These are phyloP conservation scores for Odocoileus virginianus DNA, from an alignment of 2,113 vertebrate species.

Conservation along the genomic window DNA sequence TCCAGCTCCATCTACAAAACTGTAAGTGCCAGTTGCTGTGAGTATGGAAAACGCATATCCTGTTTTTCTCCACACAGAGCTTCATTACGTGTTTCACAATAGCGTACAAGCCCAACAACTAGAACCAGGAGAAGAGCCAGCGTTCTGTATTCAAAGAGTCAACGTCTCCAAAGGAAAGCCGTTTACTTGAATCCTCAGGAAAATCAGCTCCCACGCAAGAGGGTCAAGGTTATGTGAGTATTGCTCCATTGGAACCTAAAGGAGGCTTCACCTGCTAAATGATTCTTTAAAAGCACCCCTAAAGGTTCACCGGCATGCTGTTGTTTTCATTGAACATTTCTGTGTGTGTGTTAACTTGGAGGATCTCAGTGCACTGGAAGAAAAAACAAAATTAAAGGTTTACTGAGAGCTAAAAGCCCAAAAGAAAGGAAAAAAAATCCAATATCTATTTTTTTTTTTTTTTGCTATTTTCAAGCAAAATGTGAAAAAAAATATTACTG, in stretches of 20 bases:
- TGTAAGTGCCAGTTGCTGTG: conserved; percentile 84
- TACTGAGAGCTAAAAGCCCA: neutral
- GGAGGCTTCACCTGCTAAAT: neutral
- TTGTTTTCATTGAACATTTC: neutral
- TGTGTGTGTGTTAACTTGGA: neutral
- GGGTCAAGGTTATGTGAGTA: accelerated
- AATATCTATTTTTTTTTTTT: neutral
- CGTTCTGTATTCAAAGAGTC: neutral
- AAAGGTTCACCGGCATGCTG: neutral
- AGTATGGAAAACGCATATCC: conserved; percentile 93
- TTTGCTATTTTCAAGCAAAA: conserved; percentile 38
- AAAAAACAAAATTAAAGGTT: neutral
- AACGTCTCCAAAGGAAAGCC: neutral
- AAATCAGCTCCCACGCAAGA: neutral
- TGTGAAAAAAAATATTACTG: too few species aligned
- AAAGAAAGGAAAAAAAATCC: neutral
- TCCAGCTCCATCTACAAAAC: conserved; percentile 89
- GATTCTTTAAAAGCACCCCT: neutral
- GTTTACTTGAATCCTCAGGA: neutral
- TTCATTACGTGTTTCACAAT: conserved; percentile 75
- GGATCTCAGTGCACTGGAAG: neutral
- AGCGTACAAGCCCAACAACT: conserved; percentile 39
- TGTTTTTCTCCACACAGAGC: conserved; percentile 80
- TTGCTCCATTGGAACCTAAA: neutral
- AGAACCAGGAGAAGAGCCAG: neutral